Conservation (phyloP, 1,140 invertebrate genomes). For the Chrysoperla carnea region DNA sequence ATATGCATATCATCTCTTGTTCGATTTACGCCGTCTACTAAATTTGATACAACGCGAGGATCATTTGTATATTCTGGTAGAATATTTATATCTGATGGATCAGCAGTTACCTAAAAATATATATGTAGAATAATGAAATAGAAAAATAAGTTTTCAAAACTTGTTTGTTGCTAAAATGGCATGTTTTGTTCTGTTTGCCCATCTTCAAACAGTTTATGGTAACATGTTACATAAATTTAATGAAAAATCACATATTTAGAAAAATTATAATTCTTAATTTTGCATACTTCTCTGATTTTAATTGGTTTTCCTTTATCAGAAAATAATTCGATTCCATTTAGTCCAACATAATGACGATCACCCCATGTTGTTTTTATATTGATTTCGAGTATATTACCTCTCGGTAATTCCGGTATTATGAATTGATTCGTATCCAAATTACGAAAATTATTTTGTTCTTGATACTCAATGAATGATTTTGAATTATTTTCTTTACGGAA, state of each 20-base stretch:
- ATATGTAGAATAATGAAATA: conserved; percentile 1
- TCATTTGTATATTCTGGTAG: conserved; percentile 36
- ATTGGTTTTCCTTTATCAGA: conserved; percentile 37
- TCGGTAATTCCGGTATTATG: conserved; percentile 54
- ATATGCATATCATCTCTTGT: conserved; percentile 60
- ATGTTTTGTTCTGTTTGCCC: too few relatives aligned
- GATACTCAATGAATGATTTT: too few relatives aligned
- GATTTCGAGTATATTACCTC: conserved; percentile 42
- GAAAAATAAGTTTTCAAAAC: conserved; percentile 2
- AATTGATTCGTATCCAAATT: conserved; percentile 5
- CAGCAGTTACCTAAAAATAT: conserved; percentile 30
- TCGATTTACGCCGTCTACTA: conserved; percentile 51
- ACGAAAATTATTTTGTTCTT: too few relatives aligned
- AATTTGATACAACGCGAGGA: conserved; percentile 37
- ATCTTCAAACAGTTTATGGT: too few relatives aligned
- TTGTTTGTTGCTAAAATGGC: not conserved
- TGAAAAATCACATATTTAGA: too few relatives aligned
- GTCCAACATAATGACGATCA: conserved; percentile 61
- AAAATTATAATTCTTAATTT: too few relatives aligned
- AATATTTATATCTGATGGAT: conserved; percentile 38
- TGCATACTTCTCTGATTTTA: conserved; percentile 30
- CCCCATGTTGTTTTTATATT: conserved; percentile 65
- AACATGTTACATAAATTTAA: too few relatives aligned
- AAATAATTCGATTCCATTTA: conserved; percentile 69
- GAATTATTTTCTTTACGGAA: too few relatives aligned